phyloP scores from a whole-genome alignment of 2,797 vertebrate species.

The Schizothorax lantsangensis region DNA sequence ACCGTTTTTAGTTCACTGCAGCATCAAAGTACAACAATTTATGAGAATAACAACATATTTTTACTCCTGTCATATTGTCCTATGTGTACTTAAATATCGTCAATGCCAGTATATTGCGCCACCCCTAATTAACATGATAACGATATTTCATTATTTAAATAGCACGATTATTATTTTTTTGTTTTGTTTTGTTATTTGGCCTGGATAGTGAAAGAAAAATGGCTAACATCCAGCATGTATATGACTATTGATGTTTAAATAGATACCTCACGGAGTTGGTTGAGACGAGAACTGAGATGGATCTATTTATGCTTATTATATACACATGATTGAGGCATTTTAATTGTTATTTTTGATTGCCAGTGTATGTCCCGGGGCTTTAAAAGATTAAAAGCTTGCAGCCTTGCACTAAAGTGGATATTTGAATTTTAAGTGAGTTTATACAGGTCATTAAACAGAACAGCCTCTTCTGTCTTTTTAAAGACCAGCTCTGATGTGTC shows the following conservation, averaged over 20 bases:
- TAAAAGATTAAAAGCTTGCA: constrained; percentile 25
- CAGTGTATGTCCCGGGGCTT: not conserved
- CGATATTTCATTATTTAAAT: too few relatives aligned
- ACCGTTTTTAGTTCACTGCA: too few relatives aligned
- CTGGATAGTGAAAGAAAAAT: not conserved
- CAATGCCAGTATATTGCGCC: too few relatives aligned
- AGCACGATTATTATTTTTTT: not conserved
- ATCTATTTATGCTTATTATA: not conserved
- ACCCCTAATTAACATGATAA: too few relatives aligned
- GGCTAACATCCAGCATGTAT: not conserved
- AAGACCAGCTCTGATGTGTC: constrained; percentile 38
- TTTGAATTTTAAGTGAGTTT: constrained; percentile 64
- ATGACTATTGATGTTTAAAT: not conserved
- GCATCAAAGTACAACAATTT: too few relatives aligned
- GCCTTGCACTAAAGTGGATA: constrained; percentile 11
- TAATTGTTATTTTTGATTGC: not conserved
- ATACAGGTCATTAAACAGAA: constrained; percentile 48
- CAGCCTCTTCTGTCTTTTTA: constrained; percentile 42
- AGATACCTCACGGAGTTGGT: not conserved
- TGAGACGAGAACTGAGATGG: not conserved
- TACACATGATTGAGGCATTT: not conserved
- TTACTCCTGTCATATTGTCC: too few relatives aligned
- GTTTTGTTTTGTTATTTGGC: not conserved
- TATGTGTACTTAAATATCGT: too few relatives aligned
- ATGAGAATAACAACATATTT: too few relatives aligned